Base-by-base conservation (phyloP, 2,797 vertebrate genomes). In the Remorina albescens region DNA sequence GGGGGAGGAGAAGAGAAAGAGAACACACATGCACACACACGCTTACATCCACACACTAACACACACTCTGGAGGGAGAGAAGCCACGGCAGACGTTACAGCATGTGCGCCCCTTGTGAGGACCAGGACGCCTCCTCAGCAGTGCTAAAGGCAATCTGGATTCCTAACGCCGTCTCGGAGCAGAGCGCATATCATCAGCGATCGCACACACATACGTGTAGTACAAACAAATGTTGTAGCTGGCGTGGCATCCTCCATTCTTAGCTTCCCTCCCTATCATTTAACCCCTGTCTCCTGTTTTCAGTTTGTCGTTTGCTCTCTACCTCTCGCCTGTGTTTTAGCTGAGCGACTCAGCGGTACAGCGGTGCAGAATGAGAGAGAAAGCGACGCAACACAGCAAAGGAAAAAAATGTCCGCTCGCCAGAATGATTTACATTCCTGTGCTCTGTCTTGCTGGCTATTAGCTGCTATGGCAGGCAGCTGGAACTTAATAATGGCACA, bases 91-190 rank as follows among this genome's bases (percentile, higher is more conserved):
- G 93, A 89, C 84, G 93, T 92, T 96, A 95, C 92, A 94, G 94
- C 94, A 93, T 93, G 93, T 91, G 92, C 95, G 92, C 89, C 94
- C 94, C 92, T 93, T 88, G 90, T 90, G 91, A 93, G 94, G 91
- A 95, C 90, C 83, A 91, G 86, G 92, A 95, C 92, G 93, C 94
- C 95, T 96, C 90, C 90, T 92, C 95, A 94, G 95, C 95, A 94
- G 89, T 73, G 87, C 93, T 94, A 91, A 92, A 93, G 86, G 93
- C 95, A 90, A 91, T 91, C 95, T 93, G 91, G 92, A 93, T 92
- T 92, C 93, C 94, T 75, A 93, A 91, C 92, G 92, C 93, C 92
- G 94, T 93, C 91, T 88, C 93, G 91, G 92, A 94, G 93, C 84
- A 79, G 89, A 88, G 88, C 83, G 72, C 93, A 88, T 94, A 94